Base-by-base conservation (phyloP, 53 echinoderm and acorn worm genomes). In the Temnopleurus reevesii region DNA sequence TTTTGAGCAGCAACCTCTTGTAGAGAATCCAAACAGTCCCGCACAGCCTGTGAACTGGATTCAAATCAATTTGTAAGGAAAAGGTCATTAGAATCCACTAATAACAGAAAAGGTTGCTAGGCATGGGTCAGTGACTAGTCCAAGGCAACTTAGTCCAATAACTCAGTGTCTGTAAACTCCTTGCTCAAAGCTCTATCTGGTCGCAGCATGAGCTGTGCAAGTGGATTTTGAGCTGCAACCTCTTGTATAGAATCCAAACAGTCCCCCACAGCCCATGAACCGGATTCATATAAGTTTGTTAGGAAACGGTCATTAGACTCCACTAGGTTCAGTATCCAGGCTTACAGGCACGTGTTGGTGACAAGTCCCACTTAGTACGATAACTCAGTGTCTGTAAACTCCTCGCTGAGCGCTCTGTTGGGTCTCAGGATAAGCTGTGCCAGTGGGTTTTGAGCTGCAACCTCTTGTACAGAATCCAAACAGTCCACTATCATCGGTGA, bases 331-430 rank as follows among this genome's bases (percentile, higher is more conserved):
- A n/a, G n/a, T n/a, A n/a, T n/a, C n/a, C n/a, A n/a, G n/a, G n/a
- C n/a, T n/a, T n/a, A n/a, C n/a, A n/a, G n/a, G n/a, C n/a, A n/a
- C n/a, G n/a, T n/a, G n/a, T n/a, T n/a, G n/a, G n/a, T n/a, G n/a
- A n/a, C n/a, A n/a, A n/a, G n/a, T n/a, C n/a, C n/a, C n/a, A n/a
- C n/a, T n/a, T 51, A 51, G 15, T 51, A 8, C 15, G 53, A 8
- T 15, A 59, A n/a, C 60, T n/a, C 60, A 18, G 15, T 36, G 5
- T 83, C 33, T 34, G 83, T 35, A 31, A 97, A 95, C 27, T 97
- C 95, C 27, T 47, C 92, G 17, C 83, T 90, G 46, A 97, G 91
- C 3, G 97, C 95, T 45, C 92, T 91, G 56, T 97, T 97, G 36
- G 95, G 77, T 80, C 93, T 92, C 26, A 95, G 80, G 23, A 97